Percentiles rank a stretch among this genome's conserved stretches.
phyloP scores from a whole-genome alignment of 2,888 invertebrate species.

The Lomographa bimaculata region DNA sequence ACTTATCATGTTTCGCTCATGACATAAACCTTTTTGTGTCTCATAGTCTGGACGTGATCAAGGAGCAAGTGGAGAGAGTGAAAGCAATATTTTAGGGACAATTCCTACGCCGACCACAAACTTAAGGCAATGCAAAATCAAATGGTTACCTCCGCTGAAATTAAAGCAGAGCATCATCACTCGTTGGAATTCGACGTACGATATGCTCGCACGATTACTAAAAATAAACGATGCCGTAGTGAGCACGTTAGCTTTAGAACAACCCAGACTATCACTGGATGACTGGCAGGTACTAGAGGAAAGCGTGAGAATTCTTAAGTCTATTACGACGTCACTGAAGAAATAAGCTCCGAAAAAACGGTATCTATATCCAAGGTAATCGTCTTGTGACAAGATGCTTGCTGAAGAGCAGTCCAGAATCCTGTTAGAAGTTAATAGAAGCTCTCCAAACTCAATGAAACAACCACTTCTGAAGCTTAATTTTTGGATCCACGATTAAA shows the following conservation, averaged over 20 bases:
- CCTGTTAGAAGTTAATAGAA: too few species aligned
- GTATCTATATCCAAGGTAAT: conserved; percentile 23
- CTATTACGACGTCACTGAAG: conserved; percentile 23
- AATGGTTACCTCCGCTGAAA: too few species aligned
- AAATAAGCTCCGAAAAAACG: conserved; percentile 24
- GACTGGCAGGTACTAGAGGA: conserved; percentile 22
- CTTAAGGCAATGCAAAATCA: neutral
- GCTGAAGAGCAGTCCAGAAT: conserved; percentile 15
- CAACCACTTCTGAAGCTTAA: conserved; percentile 18
- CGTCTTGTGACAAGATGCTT: conserved; percentile 18
- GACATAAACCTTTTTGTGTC: too few species aligned
- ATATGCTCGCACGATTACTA: conserved; percentile 18
- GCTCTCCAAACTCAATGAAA: too few species aligned
- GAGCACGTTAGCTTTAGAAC: conserved; percentile 1
- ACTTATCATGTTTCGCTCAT: too few species aligned
- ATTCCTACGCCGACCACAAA: too few species aligned
- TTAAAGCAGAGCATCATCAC: conserved; percentile 22
- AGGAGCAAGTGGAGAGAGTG: too few species aligned
- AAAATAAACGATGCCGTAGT: conserved; percentile 1
- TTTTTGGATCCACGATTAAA: conserved; percentile 31
- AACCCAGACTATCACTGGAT: conserved; percentile 7
- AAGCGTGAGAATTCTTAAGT: conserved; percentile 23
- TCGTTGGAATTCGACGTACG: conserved; percentile 26
- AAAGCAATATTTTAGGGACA: too few species aligned
- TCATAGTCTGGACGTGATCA: too few species aligned